phyloP scores from a whole-genome alignment of 1,140 invertebrate genomes.

The Oedothorax gibbosus region DNA sequence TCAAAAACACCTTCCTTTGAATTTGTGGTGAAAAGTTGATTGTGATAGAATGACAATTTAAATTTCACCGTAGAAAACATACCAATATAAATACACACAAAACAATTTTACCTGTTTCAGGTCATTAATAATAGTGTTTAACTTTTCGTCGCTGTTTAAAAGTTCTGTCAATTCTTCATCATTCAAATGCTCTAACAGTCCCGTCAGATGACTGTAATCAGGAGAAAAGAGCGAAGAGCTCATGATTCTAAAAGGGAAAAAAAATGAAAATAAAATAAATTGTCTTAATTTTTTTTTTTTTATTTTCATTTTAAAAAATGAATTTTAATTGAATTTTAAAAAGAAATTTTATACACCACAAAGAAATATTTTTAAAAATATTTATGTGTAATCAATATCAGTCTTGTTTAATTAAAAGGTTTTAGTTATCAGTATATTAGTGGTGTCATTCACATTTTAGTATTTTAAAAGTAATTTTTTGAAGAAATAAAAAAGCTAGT shows the following conservation, averaged over 20 bases:
- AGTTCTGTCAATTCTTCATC: constrained; percentile 85
- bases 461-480: too few species aligned
- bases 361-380: too few species aligned
- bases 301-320: too few species aligned
- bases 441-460: too few species aligned
- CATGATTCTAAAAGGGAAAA: constrained; percentile 3
- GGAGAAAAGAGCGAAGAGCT: constrained; percentile 47
- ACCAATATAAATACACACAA: neutral
- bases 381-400: too few species aligned
- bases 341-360: too few species aligned
- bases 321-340: too few species aligned
- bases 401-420: too few species aligned
- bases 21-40: neutral
- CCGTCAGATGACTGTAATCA: constrained; percentile 60
- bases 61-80: neutral
- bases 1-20: neutral
- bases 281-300: too few species aligned
- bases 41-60: neutral
- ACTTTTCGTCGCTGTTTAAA: constrained; percentile 83
- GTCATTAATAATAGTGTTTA: constrained; percentile 82
- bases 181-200: constrained; percentile 73
- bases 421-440: too few species aligned
- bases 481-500: too few species aligned
- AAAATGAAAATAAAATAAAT: too few species aligned
- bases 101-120: constrained; percentile 78